Percentiles rank a stretch among this genome's conserved stretches.
phyloP scores from a whole-genome alignment of 2,797 vertebrate species.

The Peromyscus aztecus region DNA sequence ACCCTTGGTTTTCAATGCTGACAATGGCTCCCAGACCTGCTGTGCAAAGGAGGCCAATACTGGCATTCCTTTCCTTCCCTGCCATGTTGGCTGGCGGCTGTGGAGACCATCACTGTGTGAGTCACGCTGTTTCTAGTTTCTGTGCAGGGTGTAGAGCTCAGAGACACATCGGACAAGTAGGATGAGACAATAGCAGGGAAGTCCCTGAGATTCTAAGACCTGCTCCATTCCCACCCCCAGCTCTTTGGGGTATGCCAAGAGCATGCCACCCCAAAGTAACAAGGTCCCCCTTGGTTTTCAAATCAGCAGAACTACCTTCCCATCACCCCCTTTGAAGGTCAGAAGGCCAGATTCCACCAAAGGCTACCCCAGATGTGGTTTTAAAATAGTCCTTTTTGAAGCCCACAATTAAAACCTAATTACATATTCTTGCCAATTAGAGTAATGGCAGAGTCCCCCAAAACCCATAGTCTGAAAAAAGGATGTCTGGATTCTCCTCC shows the following conservation, averaged over 20 bases:
- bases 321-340: slow-evolving; percentile 10
- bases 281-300: not conserved
- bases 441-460: slow-evolving; percentile 38
- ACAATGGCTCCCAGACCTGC: not conserved
- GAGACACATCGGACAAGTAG: not conserved
- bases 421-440: slow-evolving; percentile 68
- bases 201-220: not conserved
- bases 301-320: not conserved
- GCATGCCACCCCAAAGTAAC: slow-evolving; percentile 14
- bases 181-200: slow-evolving; percentile 59
- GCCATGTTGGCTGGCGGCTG: not conserved
- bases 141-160: not conserved
- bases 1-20: not conserved
- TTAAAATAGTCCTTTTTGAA: slow-evolving; percentile 75
- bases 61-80: not conserved
- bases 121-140: not conserved
- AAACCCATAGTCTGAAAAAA: slow-evolving; percentile 3
- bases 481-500: not conserved
- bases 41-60: not conserved
- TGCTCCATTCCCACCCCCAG: not conserved
- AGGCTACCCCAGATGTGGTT: slow-evolving; percentile 69
- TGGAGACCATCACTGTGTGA: not conserved
- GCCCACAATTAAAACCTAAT: slow-evolving; percentile 73
- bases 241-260: not conserved
- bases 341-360: slow-evolving; percentile 57